Evolutionary conservation across 2,113 vertebrate species (phyloP), one percentile per base, ranked within the genome.

Genomic region (Ctenodactylus gundi): DNA sequence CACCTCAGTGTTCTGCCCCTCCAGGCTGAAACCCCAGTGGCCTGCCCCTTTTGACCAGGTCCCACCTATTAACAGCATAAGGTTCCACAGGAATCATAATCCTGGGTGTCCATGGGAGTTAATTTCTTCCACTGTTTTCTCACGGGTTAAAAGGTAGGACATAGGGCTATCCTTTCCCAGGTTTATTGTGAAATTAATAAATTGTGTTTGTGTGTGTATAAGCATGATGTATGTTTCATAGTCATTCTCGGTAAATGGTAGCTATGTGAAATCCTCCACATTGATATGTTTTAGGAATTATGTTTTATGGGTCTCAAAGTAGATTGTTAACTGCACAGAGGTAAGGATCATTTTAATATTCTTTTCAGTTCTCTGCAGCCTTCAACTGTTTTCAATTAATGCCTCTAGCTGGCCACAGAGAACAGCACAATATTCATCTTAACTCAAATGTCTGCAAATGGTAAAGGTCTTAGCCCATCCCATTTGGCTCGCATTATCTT

Each of bases 41-140:
- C n/a, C n/a, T n/a, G n/a, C n/a, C n/a, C n/a, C n/a, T n/a, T n/a
- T n/a, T n/a, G n/a, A n/a, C n/a, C n/a, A n/a, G n/a, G n/a, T n/a
- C n/a, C n/a, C n/a, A n/a, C n/a, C n/a, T n/a, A n/a, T n/a, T n/a
- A n/a, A n/a, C n/a, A n/a, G n/a, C n/a, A n/a, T n/a, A n/a, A n/a
- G n/a, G n/a, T n/a, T n/a, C n/a, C n/a, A n/a, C n/a, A n/a, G n/a
- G n/a, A n/a, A n/a, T n/a, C n/a, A n/a, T n/a, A n/a, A n/a, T n/a
- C n/a, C n/a, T n/a, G 53, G 44, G 39, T 75, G 44, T 80, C 57
- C 76, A 82, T 85, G 29, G 11, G n/a, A 25, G 34, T 39, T 80
- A 62, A 36, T 65, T 78, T 80, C 57, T 62, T 23, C 39, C 72
- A 76, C 7, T 86, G 55, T 93, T 95, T 91, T 94, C 65, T 86